Evolutionary conservation across 2,113 vertebrate genomes (phyloP).

Genomic region (Falcunculus frontatus): DNA sequence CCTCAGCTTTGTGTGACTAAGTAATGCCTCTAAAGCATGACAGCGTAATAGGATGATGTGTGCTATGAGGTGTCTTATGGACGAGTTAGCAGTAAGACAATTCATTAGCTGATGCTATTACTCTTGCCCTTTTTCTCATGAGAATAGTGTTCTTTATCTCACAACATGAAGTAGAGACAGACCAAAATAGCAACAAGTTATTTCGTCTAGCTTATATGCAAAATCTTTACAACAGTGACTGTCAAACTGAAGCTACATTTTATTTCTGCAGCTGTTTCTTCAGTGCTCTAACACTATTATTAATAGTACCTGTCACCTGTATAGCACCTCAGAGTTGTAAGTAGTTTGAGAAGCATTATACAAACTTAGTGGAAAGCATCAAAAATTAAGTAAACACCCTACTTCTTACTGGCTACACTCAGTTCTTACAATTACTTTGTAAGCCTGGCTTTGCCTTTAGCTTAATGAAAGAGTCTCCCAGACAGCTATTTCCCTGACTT

Average conservation of each 20-base stretch:
- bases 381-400: background rate
- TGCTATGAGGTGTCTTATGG: background rate
- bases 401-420: background rate
- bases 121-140: background rate
- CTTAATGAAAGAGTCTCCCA: background rate
- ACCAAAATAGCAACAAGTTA: constrained; percentile 18
- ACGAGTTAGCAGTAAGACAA: background rate
- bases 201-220: constrained; percentile 2
- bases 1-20: background rate
- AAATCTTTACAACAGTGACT: background rate
- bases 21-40: background rate
- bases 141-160: background rate
- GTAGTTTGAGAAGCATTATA: background rate
- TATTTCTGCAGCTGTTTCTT: background rate
- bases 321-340: background rate
- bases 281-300: background rate
- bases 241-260: background rate
- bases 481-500: background rate
- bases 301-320: background rate
- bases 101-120: background rate
- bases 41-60: background rate
- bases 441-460: background rate
- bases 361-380: background rate
- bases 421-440: background rate
- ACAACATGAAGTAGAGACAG: background rate